phyloP scores from a whole-genome alignment of 2,113 vertebrate species.

The Neodontobutis hainanensis region DNA sequence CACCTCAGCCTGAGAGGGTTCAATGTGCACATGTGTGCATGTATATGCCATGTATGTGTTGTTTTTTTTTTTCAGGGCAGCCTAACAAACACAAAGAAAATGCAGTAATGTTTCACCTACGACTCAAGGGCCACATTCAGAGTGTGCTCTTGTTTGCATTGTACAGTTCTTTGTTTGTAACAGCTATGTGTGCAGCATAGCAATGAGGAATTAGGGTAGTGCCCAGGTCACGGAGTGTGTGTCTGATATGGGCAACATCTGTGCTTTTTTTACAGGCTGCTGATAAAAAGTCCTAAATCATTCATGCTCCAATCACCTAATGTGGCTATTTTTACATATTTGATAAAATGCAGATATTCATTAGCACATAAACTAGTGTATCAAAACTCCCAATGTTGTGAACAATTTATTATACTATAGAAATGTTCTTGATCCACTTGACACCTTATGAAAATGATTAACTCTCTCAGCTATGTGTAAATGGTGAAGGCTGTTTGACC shows the following conservation, averaged over 20 bases:
- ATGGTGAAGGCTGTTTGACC: background rate
- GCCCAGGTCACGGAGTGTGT: background rate
- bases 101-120: background rate
- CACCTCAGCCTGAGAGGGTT: constrained; percentile 7
- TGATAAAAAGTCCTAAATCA: constrained; percentile 11
- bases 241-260: background rate
- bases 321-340: constrained; percentile 13
- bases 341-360: constrained; percentile 14
- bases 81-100: background rate
- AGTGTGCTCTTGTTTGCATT: background rate
- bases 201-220: constrained; percentile 1
- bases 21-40: background rate
- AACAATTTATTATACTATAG: constrained; percentile 27
- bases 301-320: background rate
- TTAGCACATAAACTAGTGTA: constrained; percentile 10
- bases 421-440: constrained; percentile 15
- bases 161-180: constrained; percentile 1
- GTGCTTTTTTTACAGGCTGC: background rate
- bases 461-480: constrained; percentile 8
- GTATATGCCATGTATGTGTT: background rate
- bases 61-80: background rate
- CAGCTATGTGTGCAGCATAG: background rate
- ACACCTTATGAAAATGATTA: background rate
- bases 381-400: constrained; percentile 15
- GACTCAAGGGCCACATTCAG: background rate